Base-by-base conservation (phyloP, 2,797 vertebrate species). In the Phrynocephalus guinanensis region DNA sequence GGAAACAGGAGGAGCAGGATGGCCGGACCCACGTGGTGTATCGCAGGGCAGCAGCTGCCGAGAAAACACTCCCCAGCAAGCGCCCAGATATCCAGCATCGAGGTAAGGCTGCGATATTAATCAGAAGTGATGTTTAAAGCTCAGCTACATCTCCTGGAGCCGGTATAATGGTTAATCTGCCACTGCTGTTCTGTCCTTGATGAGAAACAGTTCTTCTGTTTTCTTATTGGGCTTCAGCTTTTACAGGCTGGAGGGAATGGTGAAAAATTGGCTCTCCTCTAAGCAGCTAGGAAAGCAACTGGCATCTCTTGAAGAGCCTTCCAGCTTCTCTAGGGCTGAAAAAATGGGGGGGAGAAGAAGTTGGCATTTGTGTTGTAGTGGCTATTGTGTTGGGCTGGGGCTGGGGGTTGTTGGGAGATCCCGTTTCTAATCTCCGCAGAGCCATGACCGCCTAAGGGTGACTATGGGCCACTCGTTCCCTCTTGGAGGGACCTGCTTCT, bases 21-120 rank as follows among this genome's bases (percentile, higher is more conserved):
- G 98, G 98, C 77, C 97, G 99, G 85, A 96, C 97, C 0, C 99
- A 99, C n/a, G 95, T 99, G 93, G 97, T 99, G 30, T 99, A 99
- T 95, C 98, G 98, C 91, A 97, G 98, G 66, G 97, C 98, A 3
- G 97, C 98, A 3, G 97, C 98, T 38, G 93, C 97, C 83, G 97
- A 97, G 94, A 97, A 95, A 90, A 88, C 94, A 63, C 92, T 97
- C 87, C 91, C 96, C 89, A 83, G 82, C 20, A 93, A 93, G 60
- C 81, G 28, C 0, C 84, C 89, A 56, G 97, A 98, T 92, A 94
- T 91, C 83, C 96, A 95, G 90, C 96, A 97, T 91, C 97, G 95
- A 98, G 98, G 99, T 99, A 97, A 98, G 98, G 38, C 38, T 86
- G 63, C 52, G 50, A 30, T 44, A 24, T 9, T 87, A 1, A 86